phyloP scores from a whole-genome alignment of 2,113 vertebrate species.

The Noturus placidus region DNA sequence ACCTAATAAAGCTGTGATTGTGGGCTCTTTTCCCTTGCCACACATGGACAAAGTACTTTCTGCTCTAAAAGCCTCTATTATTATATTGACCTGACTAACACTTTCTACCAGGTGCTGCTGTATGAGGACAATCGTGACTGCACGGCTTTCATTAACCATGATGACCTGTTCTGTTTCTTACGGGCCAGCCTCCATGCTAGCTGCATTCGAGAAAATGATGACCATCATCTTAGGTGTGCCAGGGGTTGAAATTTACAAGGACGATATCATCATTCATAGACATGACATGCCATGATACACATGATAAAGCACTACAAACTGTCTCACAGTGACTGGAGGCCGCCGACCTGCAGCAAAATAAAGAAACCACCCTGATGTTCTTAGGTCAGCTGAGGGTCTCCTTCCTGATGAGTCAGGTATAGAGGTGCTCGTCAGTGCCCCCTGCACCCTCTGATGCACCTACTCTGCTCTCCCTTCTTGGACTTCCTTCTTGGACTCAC shows the following conservation, averaged over 20 bases:
- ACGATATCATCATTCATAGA: neutral
- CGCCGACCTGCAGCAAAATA: neutral
- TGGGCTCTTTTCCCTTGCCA: neutral
- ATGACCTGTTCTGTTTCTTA: neutral
- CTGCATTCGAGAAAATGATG: constrained; percentile 40
- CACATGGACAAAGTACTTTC: constrained; percentile 41
- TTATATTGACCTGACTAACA: constrained; percentile 36
- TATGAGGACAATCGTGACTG: constrained; percentile 36
- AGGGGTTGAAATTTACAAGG: neutral
- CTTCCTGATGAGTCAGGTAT: neutral
- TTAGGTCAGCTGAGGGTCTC: neutral
- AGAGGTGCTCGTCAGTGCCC: neutral
- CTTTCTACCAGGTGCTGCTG: constrained; percentile 39
- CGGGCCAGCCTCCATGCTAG: neutral
- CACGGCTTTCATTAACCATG: constrained; percentile 35
- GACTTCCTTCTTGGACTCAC: neutral
- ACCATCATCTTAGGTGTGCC: neutral
- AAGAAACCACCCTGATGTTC: neutral
- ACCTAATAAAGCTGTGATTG: constrained; percentile 41
- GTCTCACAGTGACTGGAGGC: neutral
- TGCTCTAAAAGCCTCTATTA: neutral
- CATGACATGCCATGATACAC: neutral
- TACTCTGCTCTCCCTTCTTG: neutral
- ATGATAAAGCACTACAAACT: neutral
- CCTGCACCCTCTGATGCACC: neutral